These are phyloP conservation scores for Hozukius guyotensis DNA, from an alignment of 2,797 vertebrate species.

Conservation along the genomic window DNA sequence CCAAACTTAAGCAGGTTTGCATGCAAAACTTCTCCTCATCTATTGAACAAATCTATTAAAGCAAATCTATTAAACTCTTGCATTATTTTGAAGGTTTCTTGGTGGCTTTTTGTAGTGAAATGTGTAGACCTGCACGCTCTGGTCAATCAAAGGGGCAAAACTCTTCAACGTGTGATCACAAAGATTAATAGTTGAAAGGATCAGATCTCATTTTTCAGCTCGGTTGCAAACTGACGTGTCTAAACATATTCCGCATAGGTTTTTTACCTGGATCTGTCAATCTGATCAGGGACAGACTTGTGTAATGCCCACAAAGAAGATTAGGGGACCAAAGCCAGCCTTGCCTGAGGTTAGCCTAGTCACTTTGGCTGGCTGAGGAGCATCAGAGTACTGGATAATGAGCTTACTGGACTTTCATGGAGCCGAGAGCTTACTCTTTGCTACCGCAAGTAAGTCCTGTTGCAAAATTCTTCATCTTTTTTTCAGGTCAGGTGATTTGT, in stretches of 20 bases:
- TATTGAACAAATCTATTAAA: neutral
- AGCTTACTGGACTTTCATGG: conserved; percentile 80
- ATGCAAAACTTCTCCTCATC: neutral
- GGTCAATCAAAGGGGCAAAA: neutral
- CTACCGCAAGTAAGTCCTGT: conserved; percentile 52
- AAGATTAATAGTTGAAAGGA: neutral
- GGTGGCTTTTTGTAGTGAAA: neutral
- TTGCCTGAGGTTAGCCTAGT: conserved; percentile 76
- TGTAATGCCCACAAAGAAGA: conserved; percentile 85
- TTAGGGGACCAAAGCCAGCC: conserved; percentile 81
- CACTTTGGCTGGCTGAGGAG: conserved; percentile 72
- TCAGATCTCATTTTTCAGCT: neutral
- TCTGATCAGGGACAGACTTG: conserved; percentile 84
- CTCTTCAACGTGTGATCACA: neutral
- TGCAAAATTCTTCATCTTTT: conserved; percentile 4
- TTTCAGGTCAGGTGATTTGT: neutral
- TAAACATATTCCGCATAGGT: conserved; percentile 38
- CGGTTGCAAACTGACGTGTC: conserved; percentile 31
- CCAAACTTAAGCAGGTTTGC: neutral
- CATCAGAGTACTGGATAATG: conserved; percentile 79
- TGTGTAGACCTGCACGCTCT: neutral
- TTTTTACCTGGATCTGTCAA: conserved; percentile 70
- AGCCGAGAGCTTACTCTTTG: conserved; percentile 73
- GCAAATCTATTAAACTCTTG: neutral
- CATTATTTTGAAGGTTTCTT: neutral